Evolutionary conservation across 2,113 vertebrate genomes (phyloP).

Genomic region (Ceyx margarethae): DNA sequence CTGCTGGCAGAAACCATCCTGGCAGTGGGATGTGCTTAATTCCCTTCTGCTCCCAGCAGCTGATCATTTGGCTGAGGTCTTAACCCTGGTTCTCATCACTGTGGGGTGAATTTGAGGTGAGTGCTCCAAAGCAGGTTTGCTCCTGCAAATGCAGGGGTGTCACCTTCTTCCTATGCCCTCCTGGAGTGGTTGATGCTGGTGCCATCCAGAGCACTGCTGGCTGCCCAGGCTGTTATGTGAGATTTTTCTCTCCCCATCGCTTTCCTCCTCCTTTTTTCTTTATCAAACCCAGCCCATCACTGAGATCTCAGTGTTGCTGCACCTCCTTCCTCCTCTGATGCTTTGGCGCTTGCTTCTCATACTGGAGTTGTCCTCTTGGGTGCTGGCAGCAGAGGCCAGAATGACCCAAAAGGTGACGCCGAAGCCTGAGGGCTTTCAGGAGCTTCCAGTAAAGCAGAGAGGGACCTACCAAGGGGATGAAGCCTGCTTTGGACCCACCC

Average conservation of each 20-base stretch:
- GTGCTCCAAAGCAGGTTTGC: too few relatives aligned
- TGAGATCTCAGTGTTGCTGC: neutral
- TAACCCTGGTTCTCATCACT: accelerated
- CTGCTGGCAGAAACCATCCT: neutral
- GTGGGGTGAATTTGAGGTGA: neutral
- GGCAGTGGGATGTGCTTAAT: neutral
- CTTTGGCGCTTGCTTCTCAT: neutral
- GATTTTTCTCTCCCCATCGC: neutral
- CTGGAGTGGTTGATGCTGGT: neutral
- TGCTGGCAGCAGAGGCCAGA: neutral
- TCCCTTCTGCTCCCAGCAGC: neutral
- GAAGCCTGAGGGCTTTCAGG: neutral
- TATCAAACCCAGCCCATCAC: neutral
- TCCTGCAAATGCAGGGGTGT: neutral
- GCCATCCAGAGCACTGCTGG: neutral
- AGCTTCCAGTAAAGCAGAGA: neutral
- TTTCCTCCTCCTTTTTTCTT: neutral
- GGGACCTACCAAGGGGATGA: accelerated
- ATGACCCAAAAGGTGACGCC: neutral
- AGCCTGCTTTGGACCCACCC: neutral
- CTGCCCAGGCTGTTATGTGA: neutral
- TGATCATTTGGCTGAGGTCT: neutral
- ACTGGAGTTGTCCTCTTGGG: neutral
- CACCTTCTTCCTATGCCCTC: accelerated
- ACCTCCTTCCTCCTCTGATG: neutral